phyloP scores from a whole-genome alignment of 2,797 vertebrate genomes.

The Trichosurus vulpecula region DNA sequence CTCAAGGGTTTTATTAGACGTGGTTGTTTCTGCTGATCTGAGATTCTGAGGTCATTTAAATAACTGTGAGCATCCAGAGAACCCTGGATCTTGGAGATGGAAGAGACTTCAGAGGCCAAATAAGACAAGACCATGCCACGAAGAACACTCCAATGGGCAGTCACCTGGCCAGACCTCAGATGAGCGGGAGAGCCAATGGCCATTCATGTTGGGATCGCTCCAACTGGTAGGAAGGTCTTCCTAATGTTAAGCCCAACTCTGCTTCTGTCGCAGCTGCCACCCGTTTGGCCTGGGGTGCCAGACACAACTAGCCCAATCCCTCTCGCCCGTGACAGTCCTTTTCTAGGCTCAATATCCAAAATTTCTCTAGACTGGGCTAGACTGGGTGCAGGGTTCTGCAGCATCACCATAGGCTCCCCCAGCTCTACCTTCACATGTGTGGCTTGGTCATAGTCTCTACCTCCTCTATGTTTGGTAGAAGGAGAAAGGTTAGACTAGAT shows the following conservation, averaged over 20 bases:
- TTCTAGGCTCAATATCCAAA: neutral
- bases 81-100: neutral
- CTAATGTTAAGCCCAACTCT: neutral
- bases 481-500: neutral
- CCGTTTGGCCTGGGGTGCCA: neutral
- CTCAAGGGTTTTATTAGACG: neutral
- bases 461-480: neutral
- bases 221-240: too few relatives aligned
- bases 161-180: neutral
- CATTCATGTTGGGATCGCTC: neutral
- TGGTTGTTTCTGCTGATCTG: neutral
- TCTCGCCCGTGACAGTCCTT: neutral
- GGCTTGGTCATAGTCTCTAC: neutral
- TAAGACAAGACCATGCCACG: neutral
- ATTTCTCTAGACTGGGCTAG: neutral
- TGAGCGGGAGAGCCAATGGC: neutral
- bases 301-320: neutral
- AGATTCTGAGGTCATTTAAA: neutral
- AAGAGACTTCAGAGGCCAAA: neutral
- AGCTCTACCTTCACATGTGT: neutral
- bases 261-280: neutral
- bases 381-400: neutral
- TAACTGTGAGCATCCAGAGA: neutral
- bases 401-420: neutral
- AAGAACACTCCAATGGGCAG: neutral